Conservation (phyloP, 2,797 vertebrate genomes). For the Pangasius djambal region DNA sequence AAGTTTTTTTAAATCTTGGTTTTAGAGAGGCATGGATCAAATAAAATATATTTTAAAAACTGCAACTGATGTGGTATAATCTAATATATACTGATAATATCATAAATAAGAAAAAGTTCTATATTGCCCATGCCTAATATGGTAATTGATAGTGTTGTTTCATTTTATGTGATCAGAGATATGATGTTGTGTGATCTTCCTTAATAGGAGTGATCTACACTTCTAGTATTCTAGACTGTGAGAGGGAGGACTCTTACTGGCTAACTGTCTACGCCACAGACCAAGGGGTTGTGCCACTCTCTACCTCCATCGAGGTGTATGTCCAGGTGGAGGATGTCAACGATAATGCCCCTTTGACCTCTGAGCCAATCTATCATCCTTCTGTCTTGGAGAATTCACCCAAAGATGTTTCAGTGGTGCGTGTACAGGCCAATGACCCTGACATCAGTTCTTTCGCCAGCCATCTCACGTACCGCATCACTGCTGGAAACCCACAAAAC, state of each 20-base stretch:
- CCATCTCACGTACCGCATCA: constrained; percentile 89
- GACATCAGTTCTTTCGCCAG: constrained; percentile 83
- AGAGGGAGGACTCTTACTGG: constrained; percentile 92
- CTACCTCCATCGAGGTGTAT: constrained; percentile 91
- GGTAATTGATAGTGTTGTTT: not conserved
- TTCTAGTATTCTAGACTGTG: constrained; percentile 89
- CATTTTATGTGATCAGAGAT: not conserved
- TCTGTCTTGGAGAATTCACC: constrained; percentile 92
- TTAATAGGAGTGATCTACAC: constrained; percentile 90
- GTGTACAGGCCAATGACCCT: constrained; percentile 91
- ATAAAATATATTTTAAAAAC: not conserved
- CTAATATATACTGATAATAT: not conserved
- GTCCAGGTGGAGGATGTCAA: constrained; percentile 94
- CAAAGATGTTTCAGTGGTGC: constrained; percentile 92
- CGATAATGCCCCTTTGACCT: constrained; percentile 94
- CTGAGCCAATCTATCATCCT: constrained; percentile 94
- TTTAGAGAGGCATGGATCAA: not conserved
- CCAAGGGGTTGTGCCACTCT: constrained; percentile 85
- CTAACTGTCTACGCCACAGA: constrained; percentile 89
- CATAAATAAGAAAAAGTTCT: not conserved
- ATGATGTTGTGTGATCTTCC: constrained; percentile 44
- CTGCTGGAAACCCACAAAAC: constrained; percentile 96
- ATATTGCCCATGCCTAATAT: not conserved
- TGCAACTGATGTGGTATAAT: not conserved
- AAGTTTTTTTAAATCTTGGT: not conserved